Conservation (phyloP, 2,113 vertebrate genomes). For the Channa argus region DNA sequence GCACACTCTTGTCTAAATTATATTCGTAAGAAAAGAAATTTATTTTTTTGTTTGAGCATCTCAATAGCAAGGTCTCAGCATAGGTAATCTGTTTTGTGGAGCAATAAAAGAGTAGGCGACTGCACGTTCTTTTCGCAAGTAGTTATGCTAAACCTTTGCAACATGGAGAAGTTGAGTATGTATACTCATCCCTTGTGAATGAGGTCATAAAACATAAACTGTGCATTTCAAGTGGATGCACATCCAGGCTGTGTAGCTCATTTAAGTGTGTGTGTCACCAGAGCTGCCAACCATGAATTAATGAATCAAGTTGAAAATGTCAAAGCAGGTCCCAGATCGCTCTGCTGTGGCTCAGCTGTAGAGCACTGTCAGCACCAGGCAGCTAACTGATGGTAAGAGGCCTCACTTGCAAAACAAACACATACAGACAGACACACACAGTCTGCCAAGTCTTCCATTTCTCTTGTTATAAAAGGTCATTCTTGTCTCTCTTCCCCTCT, state of each 20-base stretch:
- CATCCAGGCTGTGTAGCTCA: conserved; percentile 30
- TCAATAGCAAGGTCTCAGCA: conserved; percentile 48
- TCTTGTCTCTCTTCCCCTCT: conserved; percentile 57
- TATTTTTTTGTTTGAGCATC: conserved; percentile 60
- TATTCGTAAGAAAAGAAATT: conserved; percentile 58
- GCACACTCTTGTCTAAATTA: conserved; percentile 41
- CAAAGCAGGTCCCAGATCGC: conserved; percentile 71
- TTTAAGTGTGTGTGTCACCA: conserved; percentile 60
- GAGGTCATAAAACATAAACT: conserved; percentile 41
- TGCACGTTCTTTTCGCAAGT: neutral
- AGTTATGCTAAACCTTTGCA: conserved; percentile 22
- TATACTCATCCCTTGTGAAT: conserved; percentile 23
- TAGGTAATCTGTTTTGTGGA: conserved; percentile 42
- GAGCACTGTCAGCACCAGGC: conserved; percentile 71
- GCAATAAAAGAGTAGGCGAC: conserved; percentile 10
- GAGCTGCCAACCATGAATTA: conserved; percentile 70
- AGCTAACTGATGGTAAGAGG: conserved; percentile 71
- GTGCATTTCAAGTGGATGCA: conserved; percentile 47
- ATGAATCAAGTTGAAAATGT: conserved; percentile 81
- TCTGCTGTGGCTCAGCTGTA: conserved; percentile 62
- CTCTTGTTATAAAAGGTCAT: conserved; percentile 77
- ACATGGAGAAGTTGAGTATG: neutral
- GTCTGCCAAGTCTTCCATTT: conserved; percentile 59
- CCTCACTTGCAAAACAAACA: conserved; percentile 54
- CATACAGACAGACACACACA: conserved; percentile 22